A percentile compares a stretch with the other conserved stretches of the same genome.
Evolutionary conservation across 2,113 vertebrate species (phyloP).

Genomic region (Pitta sordida): DNA sequence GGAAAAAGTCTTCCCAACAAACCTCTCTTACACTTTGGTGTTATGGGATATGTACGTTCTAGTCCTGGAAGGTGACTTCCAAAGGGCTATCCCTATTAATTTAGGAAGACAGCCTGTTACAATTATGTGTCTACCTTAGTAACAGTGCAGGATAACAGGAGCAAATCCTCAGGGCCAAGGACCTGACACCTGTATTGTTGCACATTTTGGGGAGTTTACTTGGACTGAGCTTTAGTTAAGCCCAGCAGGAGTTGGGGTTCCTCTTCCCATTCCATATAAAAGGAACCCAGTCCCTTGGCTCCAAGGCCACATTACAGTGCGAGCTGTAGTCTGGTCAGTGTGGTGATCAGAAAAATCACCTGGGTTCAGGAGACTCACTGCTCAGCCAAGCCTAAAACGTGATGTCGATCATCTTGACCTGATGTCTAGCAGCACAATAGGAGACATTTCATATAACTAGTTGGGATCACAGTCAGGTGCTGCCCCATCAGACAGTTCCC

Average conservation of each 20-base stretch:
- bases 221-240: background rate
- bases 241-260: background rate
- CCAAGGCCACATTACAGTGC: rapidly evolving
- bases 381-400: background rate
- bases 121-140: background rate
- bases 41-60: rapidly evolving
- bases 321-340: background rate
- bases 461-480: background rate
- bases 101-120: background rate
- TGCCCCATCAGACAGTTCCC: background rate
- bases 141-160: background rate
- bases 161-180: background rate
- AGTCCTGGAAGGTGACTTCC: background rate
- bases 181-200: background rate
- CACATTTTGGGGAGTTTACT: background rate
- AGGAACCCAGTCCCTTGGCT: rapidly evolving
- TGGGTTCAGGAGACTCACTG: background rate
- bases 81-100: background rate
- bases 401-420: background rate
- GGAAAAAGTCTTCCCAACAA: background rate
- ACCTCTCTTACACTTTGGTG: background rate
- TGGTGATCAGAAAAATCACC: background rate
- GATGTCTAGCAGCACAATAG: background rate
- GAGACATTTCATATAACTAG: background rate
- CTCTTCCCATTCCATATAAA: background rate